Evolutionary conservation across 2,888 invertebrate genomes (phyloP).

Genomic region (Scaptomyza parva): DNA sequence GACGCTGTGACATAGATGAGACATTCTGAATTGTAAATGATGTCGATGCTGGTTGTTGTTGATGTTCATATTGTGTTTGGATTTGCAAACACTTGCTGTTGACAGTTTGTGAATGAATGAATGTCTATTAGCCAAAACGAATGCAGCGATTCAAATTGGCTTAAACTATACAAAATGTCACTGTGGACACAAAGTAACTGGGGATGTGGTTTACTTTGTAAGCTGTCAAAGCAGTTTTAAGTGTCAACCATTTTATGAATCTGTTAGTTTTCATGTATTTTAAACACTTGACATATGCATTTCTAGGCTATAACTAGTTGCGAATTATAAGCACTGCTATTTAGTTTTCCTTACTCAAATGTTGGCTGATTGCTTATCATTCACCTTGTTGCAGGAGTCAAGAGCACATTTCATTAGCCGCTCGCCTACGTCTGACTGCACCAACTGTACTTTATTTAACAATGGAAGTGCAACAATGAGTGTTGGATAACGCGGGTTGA

Average conservation of each 20-base stretch:
- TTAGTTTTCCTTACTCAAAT: conserved; percentile 5
- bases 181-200: too few species aligned
- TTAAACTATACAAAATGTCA: neutral
- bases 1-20: conserved; percentile 13
- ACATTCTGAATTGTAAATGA: conserved; percentile 39
- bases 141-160: conserved; percentile 7
- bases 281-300: neutral
- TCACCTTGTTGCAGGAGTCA: conserved; percentile 25
- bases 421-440: conserved; percentile 21
- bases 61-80: conserved; percentile 16
- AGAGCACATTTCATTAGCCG: conserved; percentile 57
- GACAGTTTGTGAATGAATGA: conserved; percentile 20
- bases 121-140: conserved; percentile 14
- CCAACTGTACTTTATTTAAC: conserved; percentile 46
- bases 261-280: neutral
- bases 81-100: conserved; percentile 37
- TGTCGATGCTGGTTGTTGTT: conserved; percentile 18
- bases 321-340: neutral
- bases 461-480: conserved; percentile 62
- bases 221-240: neutral
- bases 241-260: neutral
- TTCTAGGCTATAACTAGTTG: neutral
- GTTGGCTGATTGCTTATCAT: conserved; percentile 32
- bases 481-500: conserved; percentile 1
- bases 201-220: neutral